Conservation (phyloP, 1,140 invertebrate species). For the Drosophila cardini region DNA sequence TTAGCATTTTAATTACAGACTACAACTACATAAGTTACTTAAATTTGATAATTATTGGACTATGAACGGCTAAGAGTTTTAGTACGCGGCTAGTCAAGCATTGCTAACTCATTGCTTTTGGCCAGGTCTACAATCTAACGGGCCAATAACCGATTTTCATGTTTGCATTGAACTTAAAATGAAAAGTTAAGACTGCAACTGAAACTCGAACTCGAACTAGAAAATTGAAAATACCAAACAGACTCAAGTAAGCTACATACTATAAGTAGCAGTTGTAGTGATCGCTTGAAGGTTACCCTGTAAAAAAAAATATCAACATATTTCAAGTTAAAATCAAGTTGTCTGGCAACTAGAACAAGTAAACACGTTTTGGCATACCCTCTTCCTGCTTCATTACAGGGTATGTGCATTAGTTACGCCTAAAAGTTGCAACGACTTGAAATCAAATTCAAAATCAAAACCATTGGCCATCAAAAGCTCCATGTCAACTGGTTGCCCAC, state of each 20-base stretch:
- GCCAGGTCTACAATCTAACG: conserved; percentile 20
- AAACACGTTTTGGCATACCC: too few species aligned
- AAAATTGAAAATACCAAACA: conserved; percentile 23
- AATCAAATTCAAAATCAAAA: conserved; percentile 30
- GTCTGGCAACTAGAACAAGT: too few species aligned
- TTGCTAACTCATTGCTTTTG: conserved; percentile 23
- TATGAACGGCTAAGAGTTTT: conserved; percentile 57
- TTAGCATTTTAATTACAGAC: conserved; percentile 67
- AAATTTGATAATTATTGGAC: conserved; percentile 74
- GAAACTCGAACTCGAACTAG: conserved; percentile 36
- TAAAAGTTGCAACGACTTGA: conserved; percentile 9
- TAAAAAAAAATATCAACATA: background rate
- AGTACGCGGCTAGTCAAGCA: conserved; percentile 18
- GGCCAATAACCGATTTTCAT: conserved; percentile 28
- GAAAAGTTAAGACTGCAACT: conserved; percentile 13
- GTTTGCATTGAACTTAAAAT: conserved; percentile 75
- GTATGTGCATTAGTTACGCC: conserved; percentile 14
- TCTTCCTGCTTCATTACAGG: background rate
- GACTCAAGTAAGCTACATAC: conserved; percentile 5
- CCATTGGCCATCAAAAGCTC: conserved; percentile 29
- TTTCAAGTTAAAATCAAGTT: too few species aligned
- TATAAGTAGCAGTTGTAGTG: background rate
- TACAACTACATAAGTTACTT: conserved; percentile 33
- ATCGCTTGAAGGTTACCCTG: conserved; percentile 2
- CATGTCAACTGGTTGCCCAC: conserved; percentile 29